A percentile compares a stretch with the other conserved stretches of the same genome.
Conservation (phyloP, 2,797 vertebrate species). For the Myotis vivesi region DNA sequence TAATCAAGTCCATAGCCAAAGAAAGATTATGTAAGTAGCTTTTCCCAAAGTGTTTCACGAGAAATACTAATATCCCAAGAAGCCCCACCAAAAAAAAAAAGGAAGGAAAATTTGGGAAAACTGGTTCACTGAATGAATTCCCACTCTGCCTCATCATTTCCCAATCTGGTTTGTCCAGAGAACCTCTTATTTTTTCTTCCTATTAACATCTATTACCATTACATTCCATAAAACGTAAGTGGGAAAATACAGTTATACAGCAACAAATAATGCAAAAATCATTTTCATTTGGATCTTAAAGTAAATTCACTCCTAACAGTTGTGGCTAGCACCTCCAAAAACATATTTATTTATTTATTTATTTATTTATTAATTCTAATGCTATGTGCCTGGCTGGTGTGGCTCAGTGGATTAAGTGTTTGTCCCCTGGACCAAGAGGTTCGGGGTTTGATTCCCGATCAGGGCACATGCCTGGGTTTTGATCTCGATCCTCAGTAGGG, state of each 20-base stretch:
- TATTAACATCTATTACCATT: neutral
- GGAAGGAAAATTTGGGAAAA: neutral
- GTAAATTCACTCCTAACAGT: neutral
- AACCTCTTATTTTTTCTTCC: neutral
- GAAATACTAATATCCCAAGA: constrained; percentile 34
- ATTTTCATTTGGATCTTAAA: neutral
- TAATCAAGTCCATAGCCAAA: constrained; percentile 30
- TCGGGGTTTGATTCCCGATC: too few species aligned
- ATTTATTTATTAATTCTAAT: neutral
- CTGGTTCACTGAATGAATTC: neutral
- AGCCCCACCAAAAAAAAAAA: neutral
- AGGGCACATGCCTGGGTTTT: too few species aligned
- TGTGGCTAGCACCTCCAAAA: neutral
- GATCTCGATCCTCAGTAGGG: too few species aligned
- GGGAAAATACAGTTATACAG: neutral
- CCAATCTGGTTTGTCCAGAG: neutral
- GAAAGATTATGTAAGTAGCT: neutral
- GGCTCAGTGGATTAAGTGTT: too few species aligned
- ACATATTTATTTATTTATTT: neutral
- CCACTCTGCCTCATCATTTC: neutral
- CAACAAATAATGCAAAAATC: neutral
- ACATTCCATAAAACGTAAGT: neutral
- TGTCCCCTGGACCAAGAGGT: too few species aligned
- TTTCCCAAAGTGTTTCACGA: neutral
- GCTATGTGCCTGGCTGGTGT: too few species aligned